Percentiles rank a stretch among this genome's conserved stretches.
Evolutionary conservation across 2,797 vertebrate species (phyloP).

Genomic region (Hephaestus fuliginosus): DNA sequence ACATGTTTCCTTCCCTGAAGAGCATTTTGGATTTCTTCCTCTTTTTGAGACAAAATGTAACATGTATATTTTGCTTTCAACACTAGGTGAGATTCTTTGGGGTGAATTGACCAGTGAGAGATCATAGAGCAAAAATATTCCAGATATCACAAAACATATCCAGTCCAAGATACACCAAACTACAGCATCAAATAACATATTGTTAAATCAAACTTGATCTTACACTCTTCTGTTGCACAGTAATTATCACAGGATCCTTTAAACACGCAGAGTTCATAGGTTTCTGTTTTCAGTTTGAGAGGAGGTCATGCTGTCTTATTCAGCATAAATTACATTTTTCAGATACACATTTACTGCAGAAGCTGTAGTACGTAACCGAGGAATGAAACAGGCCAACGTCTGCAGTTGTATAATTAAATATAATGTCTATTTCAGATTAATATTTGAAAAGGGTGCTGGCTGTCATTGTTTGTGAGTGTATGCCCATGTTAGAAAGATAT

Average conservation of each 20-base stretch:
- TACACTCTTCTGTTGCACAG: neutral
- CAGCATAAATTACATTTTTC: neutral
- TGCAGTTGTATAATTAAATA: conserved; percentile 41
- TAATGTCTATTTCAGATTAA: conserved; percentile 43
- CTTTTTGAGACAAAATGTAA: neutral
- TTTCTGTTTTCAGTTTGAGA: neutral
- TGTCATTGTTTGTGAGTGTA: conserved; percentile 14
- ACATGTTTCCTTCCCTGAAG: neutral
- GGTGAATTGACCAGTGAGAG: too few relatives aligned
- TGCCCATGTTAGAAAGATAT: conserved; percentile 11
- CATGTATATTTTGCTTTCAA: conserved; percentile 2
- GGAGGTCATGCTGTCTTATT: neutral
- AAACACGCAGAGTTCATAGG: neutral
- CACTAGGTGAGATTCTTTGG: neutral
- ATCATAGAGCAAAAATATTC: neutral
- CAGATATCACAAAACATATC: neutral
- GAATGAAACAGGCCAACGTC: conserved; percentile 10
- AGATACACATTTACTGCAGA: neutral
- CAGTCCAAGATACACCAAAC: neutral
- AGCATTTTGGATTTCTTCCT: conserved; percentile 11
- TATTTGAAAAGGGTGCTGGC: conserved; percentile 40
- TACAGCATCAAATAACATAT: neutral
- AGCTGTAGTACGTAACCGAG: conserved; percentile 10
- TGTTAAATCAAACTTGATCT: neutral
- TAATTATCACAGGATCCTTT: neutral